Percentiles rank a stretch among this genome's conserved stretches.
phyloP scores from a whole-genome alignment of 2,113 vertebrate genomes.

The Pristiophorus japonicus region DNA sequence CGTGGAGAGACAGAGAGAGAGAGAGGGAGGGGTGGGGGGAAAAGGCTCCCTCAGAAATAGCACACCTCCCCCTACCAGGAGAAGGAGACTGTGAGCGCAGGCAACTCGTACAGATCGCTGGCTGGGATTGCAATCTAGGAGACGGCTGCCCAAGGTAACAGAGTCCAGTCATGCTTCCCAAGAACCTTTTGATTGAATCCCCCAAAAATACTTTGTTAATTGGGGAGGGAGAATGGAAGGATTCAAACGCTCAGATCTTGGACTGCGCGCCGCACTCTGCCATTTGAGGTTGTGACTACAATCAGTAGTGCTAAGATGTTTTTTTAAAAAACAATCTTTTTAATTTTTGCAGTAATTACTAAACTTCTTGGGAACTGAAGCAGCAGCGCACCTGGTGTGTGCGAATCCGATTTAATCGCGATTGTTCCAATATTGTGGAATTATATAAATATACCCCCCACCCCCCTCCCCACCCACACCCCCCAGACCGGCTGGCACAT shows the following conservation, averaged over 20 bases:
- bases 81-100: background rate
- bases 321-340: background rate
- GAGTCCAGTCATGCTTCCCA: background rate
- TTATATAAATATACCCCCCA: background rate
- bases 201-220: background rate
- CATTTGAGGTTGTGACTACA: background rate
- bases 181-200: background rate
- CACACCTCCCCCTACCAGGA: background rate
- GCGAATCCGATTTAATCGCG: background rate
- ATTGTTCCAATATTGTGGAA: slow-evolving; percentile 19
- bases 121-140: slow-evolving; percentile 4
- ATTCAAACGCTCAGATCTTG: background rate
- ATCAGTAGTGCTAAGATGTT: background rate
- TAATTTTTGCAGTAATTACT: background rate
- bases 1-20: slow-evolving; percentile 18
- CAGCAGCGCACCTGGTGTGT: background rate
- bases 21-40: background rate
- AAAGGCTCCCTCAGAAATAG: background rate
- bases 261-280: background rate
- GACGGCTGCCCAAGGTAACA: background rate
- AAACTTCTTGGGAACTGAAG: background rate
- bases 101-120: background rate
- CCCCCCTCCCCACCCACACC: background rate
- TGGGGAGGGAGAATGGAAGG: background rate
- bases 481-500: background rate